Base-by-base conservation (phyloP, 2,888 invertebrate genomes). In the Itoplectis maculator region DNA sequence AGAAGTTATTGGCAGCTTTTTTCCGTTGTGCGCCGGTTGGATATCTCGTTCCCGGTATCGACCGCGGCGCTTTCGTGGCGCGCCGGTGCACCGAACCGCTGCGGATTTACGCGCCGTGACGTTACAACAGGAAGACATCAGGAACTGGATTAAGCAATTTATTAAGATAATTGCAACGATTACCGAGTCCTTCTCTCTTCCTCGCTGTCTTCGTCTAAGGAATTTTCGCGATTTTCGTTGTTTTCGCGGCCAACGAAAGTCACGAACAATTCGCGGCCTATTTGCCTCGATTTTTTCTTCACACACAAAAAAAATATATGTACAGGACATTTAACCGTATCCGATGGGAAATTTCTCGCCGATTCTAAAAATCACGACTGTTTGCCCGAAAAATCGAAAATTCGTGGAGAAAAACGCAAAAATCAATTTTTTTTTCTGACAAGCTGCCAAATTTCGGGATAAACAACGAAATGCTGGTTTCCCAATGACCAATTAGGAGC, bases 81-180 rank as follows among this genome's bases (percentile, higher is more conserved):
- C 29, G 18, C n/a, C n/a, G 4, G 42, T 65, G 29, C 70, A 63
- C 63, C 78, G 78, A 78, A 70, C 70, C 70, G 78, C 13, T 18
- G 51, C 69, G 42, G 37, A 70, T 78, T 70, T 47, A 78, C 70
- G 78, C 70, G 37, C 59, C 78, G 78, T 78, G 68, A 70, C 70
- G 69, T 37, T 65, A 65, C 70, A 70, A 70, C 78, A 63, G 78
- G 78, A 78, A 78, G 70, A 70, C 70, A 78, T 45, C 42, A n/a
- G 42, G 15, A 75, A 70, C 78, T 63, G 63, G 78, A 78, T 78
- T 78, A 54, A 78, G 65, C 70, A 70, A 78, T 78, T 78, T 70
- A 78, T 78, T 65, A 78, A 78, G 65, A 70, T 78, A 78, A 79
- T 74, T 74, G 79, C 73, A 29, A 47, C 61, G 54, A 73, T 79